Evolutionary conservation across 2,797 vertebrate species (phyloP), one percentile per base, ranked within the genome.

Genomic region (Diceros bicornis): DNA sequence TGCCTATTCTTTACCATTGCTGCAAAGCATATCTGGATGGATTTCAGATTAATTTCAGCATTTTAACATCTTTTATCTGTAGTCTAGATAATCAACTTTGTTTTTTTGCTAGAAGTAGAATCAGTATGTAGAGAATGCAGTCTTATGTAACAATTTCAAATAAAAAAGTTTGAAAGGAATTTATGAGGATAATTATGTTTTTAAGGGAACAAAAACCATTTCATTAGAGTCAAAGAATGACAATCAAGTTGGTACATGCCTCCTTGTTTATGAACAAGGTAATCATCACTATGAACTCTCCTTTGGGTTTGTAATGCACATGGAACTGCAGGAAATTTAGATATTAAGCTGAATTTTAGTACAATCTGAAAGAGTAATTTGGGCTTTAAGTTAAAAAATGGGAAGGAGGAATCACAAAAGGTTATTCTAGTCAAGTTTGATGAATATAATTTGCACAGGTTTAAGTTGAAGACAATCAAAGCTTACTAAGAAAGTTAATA

Each of bases 401-500:
- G 18, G 6, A 55, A 17, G 2, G 14, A 13, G 0, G 23, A 1
- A 6, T 77, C 52, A 92, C 23, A 62, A 55, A 96, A 89, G 44
- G 2, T 64, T 62, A 81, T 55, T 75, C 34, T 50, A 85, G 20
- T 69, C 21, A 59, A 88, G 27, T 66, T 79, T 90, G 52, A 52
- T 92, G 29, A 91, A 72, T 84, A 59, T 3, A 71, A 66, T 75
- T 88, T 93, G 21, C 17, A 82, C 4, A 79, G 20, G 12, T 94
- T 34, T 91, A 81, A 82, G 62, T 11, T 61, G 47, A 92, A 91
- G 44, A 57, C 21, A 85, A 21, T 59, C 7, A 75, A 90, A 85
- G 10, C n/a, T 89, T 75, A 81, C 37, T 85, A 50, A 59, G 29
- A 93, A 81, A 93, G 20, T 90, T 66, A 89, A 61, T 25, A 89